Evolutionary conservation across 2,888 invertebrate genomes (phyloP), one percentile per base, ranked within the genome.

Genomic region (Miltochrista miniata): DNA sequence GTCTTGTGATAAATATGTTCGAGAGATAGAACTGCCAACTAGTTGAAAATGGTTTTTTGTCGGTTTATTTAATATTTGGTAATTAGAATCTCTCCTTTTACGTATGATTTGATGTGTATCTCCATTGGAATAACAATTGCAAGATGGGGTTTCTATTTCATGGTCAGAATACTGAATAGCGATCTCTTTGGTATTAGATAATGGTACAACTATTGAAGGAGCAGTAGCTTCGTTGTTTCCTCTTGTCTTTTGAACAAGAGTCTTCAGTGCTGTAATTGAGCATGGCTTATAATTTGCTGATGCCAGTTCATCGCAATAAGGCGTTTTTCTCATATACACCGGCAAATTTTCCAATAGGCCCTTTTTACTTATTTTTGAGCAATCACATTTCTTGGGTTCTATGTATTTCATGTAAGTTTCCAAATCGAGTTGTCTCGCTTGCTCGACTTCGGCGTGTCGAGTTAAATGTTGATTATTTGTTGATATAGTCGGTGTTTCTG

Each of bases 391-490:
- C 34, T 58, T 74, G 0, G 87, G 76, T 39, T 70, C 53, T 1
- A 82, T 57, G 43, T 76, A 85, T 40, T 78, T 54, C 18, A 86
- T 58, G 56, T 83, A 89, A 41, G 80, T 84, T 4, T 83, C 77
- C 73, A 76, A 80, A 68, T 87, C 87, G 4, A 88, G 85, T 61
- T 85, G 83, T 13, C 85, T 79, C 54, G 75, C 70, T 44, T 85
- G 82, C 5, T 61, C 45, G 12, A 85, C 54, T 56, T 83, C 81
- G 0, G 54, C 48, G 41, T 52, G 51, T 48, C 81, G 74, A 0
- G 74, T 61, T 36, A 69, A 57, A 12, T 79, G 77, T 56, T 72
- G 72, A 29, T 68, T 70, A 1, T 30, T 7, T 12, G 24, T 8
- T 37, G 45, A 11, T 14, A 29, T 36, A 7, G 12, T n/a, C n/a